Conservation (phyloP, 2,888 invertebrate species). For the Chrysotoxum bicinctum region DNA sequence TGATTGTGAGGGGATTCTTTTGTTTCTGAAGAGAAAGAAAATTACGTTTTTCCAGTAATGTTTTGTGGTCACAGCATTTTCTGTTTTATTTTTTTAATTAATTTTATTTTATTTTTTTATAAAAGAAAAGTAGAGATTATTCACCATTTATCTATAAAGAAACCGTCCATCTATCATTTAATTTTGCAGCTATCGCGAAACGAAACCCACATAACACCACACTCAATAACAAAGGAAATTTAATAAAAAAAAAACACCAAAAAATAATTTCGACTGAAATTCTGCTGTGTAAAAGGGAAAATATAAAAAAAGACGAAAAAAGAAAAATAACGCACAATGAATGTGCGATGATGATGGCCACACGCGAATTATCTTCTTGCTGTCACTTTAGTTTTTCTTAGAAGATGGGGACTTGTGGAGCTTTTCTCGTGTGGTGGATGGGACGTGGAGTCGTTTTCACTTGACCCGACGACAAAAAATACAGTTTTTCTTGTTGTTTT, state of each 20-base stretch:
- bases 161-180: constrained; percentile 39
- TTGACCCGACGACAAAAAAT: constrained; percentile 12
- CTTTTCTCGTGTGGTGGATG: constrained; percentile 31
- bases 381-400: constrained; percentile 51
- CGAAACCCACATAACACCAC: constrained; percentile 60
- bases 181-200: constrained; percentile 31
- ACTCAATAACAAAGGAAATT: constrained; percentile 61
- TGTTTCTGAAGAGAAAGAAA: constrained; percentile 34
- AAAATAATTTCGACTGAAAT: constrained; percentile 21
- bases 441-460: not conserved
- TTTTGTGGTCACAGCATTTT: constrained; percentile 47
- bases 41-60: constrained; percentile 28
- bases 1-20: not conserved
- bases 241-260: constrained; percentile 34
- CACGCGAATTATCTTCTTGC: constrained; percentile 53
- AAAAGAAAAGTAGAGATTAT: constrained; percentile 21
- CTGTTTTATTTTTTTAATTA: not conserved
- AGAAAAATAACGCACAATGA: constrained; percentile 64
- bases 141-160: constrained; percentile 54
- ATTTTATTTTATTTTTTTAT: not conserved
- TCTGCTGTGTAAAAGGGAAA: constrained; percentile 9
- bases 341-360: constrained; percentile 58
- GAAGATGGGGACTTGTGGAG: constrained; percentile 28
- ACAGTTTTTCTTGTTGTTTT: not conserved
- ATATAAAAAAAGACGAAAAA: constrained; percentile 30